These are phyloP conservation scores for Heteronetta atricapilla DNA, from an alignment of 2,113 vertebrate species.

Conservation along the genomic window DNA sequence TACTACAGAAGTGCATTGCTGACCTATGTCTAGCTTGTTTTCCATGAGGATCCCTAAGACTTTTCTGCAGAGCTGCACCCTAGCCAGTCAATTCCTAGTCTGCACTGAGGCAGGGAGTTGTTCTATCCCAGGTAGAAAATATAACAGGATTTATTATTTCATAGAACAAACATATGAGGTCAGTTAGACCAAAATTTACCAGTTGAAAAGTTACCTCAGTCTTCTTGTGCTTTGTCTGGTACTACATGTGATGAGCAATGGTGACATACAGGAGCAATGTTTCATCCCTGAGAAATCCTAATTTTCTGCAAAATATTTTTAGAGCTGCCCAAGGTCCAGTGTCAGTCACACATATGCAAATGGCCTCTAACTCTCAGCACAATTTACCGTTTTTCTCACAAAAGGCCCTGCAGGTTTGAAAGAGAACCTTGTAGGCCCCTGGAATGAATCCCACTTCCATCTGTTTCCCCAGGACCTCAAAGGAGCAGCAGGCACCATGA, in stretches of 20 bases:
- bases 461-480: not conserved
- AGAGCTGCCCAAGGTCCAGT: not conserved
- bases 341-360: not conserved
- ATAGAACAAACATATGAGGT: not conserved
- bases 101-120: not conserved
- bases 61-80: not conserved
- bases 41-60: not conserved
- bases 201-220: not conserved
- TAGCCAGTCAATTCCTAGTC: not conserved
- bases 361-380: not conserved
- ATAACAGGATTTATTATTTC: not conserved
- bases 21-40: not conserved
- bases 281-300: not conserved
- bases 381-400: not conserved
- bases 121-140: not conserved
- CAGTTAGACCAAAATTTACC: not conserved
- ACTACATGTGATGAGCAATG: not conserved
- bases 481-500: not conserved
- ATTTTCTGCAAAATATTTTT: not conserved
- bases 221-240: not conserved
- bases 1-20: not conserved
- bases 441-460: constrained; percentile 18
- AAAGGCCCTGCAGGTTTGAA: not conserved
- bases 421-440: not conserved
- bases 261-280: not conserved